A percentile compares a stretch with the other conserved stretches of the same genome.
phyloP scores from a whole-genome alignment of 1,140 invertebrate species.

The Theocolax elegans region DNA sequence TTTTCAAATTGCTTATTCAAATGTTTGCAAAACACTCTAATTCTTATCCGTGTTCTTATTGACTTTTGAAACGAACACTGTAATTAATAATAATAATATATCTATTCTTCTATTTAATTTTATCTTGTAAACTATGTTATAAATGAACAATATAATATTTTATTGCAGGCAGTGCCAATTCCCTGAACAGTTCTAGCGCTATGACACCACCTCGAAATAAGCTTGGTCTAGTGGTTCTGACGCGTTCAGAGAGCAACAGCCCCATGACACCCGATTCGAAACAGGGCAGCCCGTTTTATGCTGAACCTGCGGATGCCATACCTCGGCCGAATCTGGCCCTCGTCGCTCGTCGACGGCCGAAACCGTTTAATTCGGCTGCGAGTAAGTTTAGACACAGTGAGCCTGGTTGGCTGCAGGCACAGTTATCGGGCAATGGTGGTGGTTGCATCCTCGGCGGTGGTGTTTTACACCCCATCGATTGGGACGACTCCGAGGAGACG shows the following conservation, averaged over 20 bases:
- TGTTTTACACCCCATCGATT: constrained; percentile 71
- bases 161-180: constrained; percentile 61
- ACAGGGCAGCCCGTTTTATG: constrained; percentile 88
- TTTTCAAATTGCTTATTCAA: too few species aligned
- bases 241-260: constrained; percentile 60
- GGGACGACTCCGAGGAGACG: constrained; percentile 66
- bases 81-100: too few species aligned
- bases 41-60: too few species aligned
- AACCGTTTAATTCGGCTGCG: constrained; percentile 54
- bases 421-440: constrained; percentile 32
- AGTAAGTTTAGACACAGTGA: constrained; percentile 73
- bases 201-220: constrained; percentile 63
- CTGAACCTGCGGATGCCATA: constrained; percentile 90
- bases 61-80: too few species aligned
- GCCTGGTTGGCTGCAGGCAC: constrained; percentile 70
- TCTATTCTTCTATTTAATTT: too few species aligned
- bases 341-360: constrained; percentile 59
- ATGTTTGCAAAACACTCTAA: too few species aligned
- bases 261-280: constrained; percentile 67
- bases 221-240: constrained; percentile 59
- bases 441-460: constrained; percentile 49
- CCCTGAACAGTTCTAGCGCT: constrained; percentile 59
- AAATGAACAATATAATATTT: too few species aligned
- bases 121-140: too few species aligned
- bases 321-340: constrained; percentile 67